Evolutionary conservation across 2,797 vertebrate species (phyloP).

Genomic region (Chelonia mydas): DNA sequence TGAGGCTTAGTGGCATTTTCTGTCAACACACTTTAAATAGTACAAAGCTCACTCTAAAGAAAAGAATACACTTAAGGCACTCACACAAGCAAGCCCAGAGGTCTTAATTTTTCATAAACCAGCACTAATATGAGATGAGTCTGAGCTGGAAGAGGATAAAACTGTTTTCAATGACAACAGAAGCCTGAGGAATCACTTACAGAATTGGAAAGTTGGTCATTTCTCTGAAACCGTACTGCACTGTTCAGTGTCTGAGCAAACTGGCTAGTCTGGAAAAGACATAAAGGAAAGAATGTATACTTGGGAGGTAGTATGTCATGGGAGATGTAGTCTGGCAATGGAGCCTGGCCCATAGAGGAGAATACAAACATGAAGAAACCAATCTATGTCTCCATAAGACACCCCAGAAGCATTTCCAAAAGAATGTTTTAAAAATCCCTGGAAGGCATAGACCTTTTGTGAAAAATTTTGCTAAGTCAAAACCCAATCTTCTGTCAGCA

Average conservation of each 20-base stretch:
- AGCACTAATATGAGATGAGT: slow-evolving; percentile 23
- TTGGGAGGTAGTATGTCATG: neutral
- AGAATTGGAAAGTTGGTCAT: neutral
- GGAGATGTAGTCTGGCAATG: neutral
- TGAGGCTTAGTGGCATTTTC: neutral
- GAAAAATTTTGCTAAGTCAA: neutral
- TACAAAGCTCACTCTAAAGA: neutral
- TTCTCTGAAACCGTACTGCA: neutral
- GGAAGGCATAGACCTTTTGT: neutral
- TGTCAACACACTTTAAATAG: neutral
- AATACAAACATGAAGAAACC: neutral
- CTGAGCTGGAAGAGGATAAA: slow-evolving; percentile 28
- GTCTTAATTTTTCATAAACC: neutral
- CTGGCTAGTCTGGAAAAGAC: neutral
- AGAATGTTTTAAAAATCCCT: neutral
- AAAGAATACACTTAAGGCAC: neutral
- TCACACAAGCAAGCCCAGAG: neutral
- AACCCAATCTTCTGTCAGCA: neutral
- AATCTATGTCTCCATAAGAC: neutral
- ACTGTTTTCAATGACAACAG: slow-evolving; percentile 18
- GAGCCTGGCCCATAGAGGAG: neutral
- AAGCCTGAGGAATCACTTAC: slow-evolving; percentile 16
- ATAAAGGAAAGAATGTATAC: neutral
- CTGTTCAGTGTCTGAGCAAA: neutral
- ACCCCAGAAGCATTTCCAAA: neutral